Percentiles rank a stretch among this genome's conserved stretches.
These are phyloP conservation scores for Cyclophora albipunctata DNA, from an alignment of 2,888 invertebrate species.

Conservation along the genomic window DNA sequence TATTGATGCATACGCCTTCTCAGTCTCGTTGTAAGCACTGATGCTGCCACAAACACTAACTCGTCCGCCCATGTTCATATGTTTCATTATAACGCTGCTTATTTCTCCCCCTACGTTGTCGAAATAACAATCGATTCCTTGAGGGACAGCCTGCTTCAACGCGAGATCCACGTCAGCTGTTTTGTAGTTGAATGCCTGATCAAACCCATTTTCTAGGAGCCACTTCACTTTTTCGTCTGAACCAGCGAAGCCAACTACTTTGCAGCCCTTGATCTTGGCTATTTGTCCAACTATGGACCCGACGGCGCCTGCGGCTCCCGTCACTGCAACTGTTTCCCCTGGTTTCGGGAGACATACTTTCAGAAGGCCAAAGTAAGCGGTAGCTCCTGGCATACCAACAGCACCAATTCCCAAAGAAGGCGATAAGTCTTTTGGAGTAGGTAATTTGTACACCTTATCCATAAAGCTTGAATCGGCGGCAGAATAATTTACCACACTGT, in stretches of 20 bases:
- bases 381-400: constrained; percentile 1
- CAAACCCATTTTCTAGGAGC: constrained; percentile 77
- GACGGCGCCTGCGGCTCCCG: constrained; percentile 81
- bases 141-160: constrained; percentile 39
- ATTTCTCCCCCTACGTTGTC: constrained; percentile 82
- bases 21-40: constrained; percentile 50
- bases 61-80: constrained; percentile 73
- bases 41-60: constrained; percentile 77
- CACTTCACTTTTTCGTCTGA: constrained; percentile 79
- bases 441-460: neutral
- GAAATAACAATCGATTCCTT: constrained; percentile 82
- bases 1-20: constrained; percentile 22
- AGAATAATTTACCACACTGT: neutral
- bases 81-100: constrained; percentile 63
- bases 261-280: constrained; percentile 75
- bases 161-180: constrained; percentile 28
- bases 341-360: constrained; percentile 5
- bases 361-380: constrained; percentile 1
- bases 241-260: constrained; percentile 79
- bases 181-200: constrained; percentile 81
- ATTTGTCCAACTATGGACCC: constrained; percentile 81
- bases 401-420: neutral
- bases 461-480: neutral
- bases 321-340: constrained; percentile 71
- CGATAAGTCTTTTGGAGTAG: neutral